Base-by-base conservation (phyloP, 1,140 invertebrate species). In the Musca domestica region DNA sequence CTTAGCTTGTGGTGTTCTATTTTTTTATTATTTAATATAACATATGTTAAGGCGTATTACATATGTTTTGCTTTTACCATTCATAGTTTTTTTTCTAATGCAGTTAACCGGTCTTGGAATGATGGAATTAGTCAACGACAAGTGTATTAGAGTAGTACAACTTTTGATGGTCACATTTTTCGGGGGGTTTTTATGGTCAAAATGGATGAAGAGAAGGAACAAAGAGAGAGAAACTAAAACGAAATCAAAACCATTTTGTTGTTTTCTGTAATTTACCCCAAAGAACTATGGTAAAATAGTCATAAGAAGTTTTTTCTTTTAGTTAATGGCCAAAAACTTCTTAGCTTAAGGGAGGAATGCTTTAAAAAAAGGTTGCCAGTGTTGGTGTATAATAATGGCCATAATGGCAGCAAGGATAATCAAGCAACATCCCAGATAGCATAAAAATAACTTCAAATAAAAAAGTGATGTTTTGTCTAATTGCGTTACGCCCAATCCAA, bases 21-120 rank as follows among this genome's bases (percentile, higher is more conserved):
- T 5, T 41, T 56, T n/a, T 61, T 61, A 17, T 61, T 61, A 61
- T 61, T 61, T 41, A 61, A 61, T 65, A 54, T 67, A 70, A 58
- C 69, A 70, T 67, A 70, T 70, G 65, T 67, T 69, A 46, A 51
- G 64, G 68, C 64, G 68, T 66, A 58, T 66, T 69, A 69, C 68
- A 66, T 65, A 66, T 69, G 52, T 66, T 67, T 64, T 58, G 58
- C 54, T 56, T 52, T 69, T 69, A 41, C 9, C 34, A 27, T 17
- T n/a, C 46, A n/a, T 15, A 34, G 56, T 20, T 61, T 61, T n/a
- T n/a, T n/a, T n/a, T n/a, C n/a, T 61, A 61, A 61, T 34, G 56
- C 56, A 61, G 56, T 61, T 34, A 64, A 64, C 14, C 63, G 20
- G 22, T 7, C 49, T 64, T 23, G 46, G 34, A 46, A n/a, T 49